Conservation (phyloP, 2,888 invertebrate species). For the Alcis repandata region DNA sequence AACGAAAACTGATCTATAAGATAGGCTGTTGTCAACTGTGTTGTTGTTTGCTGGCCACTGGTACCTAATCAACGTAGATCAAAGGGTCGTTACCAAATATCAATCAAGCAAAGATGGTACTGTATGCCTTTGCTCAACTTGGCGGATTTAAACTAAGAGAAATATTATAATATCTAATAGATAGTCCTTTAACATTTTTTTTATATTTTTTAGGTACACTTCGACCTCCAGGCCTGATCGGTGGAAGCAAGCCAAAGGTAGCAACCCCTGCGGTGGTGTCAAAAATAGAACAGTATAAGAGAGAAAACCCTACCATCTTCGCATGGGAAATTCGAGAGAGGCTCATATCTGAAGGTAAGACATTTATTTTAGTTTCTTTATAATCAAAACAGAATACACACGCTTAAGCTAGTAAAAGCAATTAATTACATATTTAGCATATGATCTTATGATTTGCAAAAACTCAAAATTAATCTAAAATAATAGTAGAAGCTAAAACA, state of each 20-base stretch:
- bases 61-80: too few species aligned
- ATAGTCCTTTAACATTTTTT: not conserved
- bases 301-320: conserved; percentile 99
- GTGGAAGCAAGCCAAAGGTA: conserved; percentile 98
- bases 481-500: not conserved
- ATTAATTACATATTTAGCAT: too few species aligned
- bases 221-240: conserved; percentile 95
- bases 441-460: too few species aligned
- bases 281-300: conserved; percentile 99
- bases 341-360: conserved; percentile 97
- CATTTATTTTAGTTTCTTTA: not conserved
- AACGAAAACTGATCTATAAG: not conserved
- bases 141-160: too few species aligned
- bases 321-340: conserved; percentile 99
- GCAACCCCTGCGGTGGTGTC: conserved; percentile 98
- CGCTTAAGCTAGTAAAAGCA: too few species aligned
- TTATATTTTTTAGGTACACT: conserved; percentile 90
- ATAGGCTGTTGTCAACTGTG: too few species aligned
- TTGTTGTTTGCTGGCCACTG: not conserved
- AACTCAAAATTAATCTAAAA: too few species aligned
- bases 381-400: too few species aligned
- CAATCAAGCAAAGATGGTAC: too few species aligned
- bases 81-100: too few species aligned
- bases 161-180: too few species aligned
- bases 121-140: too few species aligned